Evolutionary conservation across 2,113 vertebrate genomes (phyloP), one percentile per base, ranked within the genome.

Genomic region (Seriola dumerili): DNA sequence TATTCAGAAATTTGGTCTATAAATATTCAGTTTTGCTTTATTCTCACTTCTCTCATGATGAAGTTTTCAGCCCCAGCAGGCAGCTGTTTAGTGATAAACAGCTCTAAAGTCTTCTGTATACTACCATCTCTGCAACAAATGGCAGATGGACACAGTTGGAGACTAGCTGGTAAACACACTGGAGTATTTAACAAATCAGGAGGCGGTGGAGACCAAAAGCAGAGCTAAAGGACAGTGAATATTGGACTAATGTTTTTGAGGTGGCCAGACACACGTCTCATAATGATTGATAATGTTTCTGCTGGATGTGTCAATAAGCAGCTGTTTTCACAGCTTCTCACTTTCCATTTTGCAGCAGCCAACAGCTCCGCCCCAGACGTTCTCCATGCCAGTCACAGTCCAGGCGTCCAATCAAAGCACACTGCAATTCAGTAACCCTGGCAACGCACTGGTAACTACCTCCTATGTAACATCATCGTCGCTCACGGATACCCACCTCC

Each of bases 331-430:
- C 25, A 34, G 17, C 44, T 66, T 84, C 16, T 42, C 16, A 54
- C n/a, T 57, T 62, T 50, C 32, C 21, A 4, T 58, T 95, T 75
- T 66, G 55, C 93, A 91, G 93, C 94, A 99, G 97, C 97, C 98
- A 21, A 85, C 97, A 76, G 97, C 98, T 90, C 97, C 96, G n/a
- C 94, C 97, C 36, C 96, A 98, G 8, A 98, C 97, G 61, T 99
- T 99, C 57, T 96, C 97, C 93, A 98, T 99, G 97, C 98, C 98
- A 0, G 97, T 99, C 91, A 97, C 98, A 8, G 97, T 99, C 90
- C 98, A 98, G 2, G 96, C 97, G 77, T 96, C 95, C 94, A 99
- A 96, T 94, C 97, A 97, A 79, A 98, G 94, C 94, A 93, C 97
- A 29, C 95, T 98, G 95, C 97, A 97, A 83, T 99, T 99, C 96